Evolutionary conservation across 2,888 invertebrate genomes (phyloP), one percentile per base, ranked within the genome.

Genomic region (Orchestes rusci): DNA sequence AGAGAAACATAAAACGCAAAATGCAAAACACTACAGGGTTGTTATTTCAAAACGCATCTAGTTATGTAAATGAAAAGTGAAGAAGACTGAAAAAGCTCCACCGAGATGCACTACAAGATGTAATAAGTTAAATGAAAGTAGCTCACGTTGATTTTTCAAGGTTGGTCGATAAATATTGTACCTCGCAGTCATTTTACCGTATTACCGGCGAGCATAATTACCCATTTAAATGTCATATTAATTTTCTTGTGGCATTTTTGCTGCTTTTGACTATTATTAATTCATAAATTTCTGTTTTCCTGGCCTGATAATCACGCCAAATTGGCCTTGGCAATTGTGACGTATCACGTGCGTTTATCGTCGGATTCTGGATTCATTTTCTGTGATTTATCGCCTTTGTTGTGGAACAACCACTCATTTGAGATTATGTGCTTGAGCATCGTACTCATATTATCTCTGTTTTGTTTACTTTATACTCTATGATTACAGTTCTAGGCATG

Each of bases 171-270:
- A 42, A 49, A 45, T 43, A 45, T 37, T 45, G 38, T 43, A 45
- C 45, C 45, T 41, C n/a, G n/a, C 32, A 28, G 16, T 36, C 19
- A 44, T 41, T 48, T 37, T 38, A 45, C 41, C 40, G 36, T 38
- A 48, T 40, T 47, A 29, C 34, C 33, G 29, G 33, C 34, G 8
- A 12, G 15, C 28, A 15, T 31, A 46, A 38, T 47, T 47, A 39
- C 28, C 19, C 19, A 33, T 49, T 49, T 43, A 43, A 49, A 49
- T 45, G 49, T 49, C 49, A 45, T 38, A 39, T 45, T 45, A 28
- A 35, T 49, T 49, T 45, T 42, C 45, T 31, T 23, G 27, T 8
- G 16, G 32, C 37, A 12, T 38, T 47, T 46, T 46, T 32, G n/a
- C n/a, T 18, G 5, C 19, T 27, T 35, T 35, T 20, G 18, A 43